A percentile compares a stretch with the other conserved stretches of the same genome.
phyloP scores from a whole-genome alignment of 2,888 invertebrate species.

The Psylliodes chrysocephalus region DNA sequence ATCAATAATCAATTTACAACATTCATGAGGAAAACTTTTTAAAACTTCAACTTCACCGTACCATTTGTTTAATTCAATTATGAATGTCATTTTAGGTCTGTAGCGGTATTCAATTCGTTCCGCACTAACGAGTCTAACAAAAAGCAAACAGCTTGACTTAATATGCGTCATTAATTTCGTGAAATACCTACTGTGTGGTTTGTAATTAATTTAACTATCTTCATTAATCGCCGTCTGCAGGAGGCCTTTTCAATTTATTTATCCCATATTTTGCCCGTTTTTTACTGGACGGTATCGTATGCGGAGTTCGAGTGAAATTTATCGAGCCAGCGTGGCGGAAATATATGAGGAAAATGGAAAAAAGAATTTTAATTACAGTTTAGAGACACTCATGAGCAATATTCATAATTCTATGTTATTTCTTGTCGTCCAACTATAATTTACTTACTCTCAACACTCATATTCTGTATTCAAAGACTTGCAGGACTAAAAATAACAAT shows the following conservation, averaged over 20 bases:
- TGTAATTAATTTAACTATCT: slow-evolving; percentile 26
- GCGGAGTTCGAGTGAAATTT: no score
- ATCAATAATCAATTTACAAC: not conserved
- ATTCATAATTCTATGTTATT: no score
- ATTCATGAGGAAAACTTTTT: not conserved
- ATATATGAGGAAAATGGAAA: no score
- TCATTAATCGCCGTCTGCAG: slow-evolving; percentile 24
- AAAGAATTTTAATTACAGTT: no score
- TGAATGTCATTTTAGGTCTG: slow-evolving; percentile 10
- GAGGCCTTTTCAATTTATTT: slow-evolving; percentile 15
- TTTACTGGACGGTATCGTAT: not conserved
- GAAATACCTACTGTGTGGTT: slow-evolving; percentile 26
- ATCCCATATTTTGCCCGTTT: not conserved
- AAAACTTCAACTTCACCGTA: not conserved
- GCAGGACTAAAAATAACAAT: no score
- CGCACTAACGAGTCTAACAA: slow-evolving; percentile 22
- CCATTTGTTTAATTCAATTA: slow-evolving; percentile 27
- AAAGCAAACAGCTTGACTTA: slow-evolving; percentile 21
- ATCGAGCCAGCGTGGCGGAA: no score
- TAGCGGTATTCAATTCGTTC: slow-evolving; percentile 15
- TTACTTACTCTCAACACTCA: no score
- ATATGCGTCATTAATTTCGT: slow-evolving; percentile 26
- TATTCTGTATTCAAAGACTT: no score
- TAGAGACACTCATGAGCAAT: no score
- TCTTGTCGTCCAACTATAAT: no score